phyloP scores from a whole-genome alignment of 1,140 invertebrate genomes.

The Achroia grisella region DNA sequence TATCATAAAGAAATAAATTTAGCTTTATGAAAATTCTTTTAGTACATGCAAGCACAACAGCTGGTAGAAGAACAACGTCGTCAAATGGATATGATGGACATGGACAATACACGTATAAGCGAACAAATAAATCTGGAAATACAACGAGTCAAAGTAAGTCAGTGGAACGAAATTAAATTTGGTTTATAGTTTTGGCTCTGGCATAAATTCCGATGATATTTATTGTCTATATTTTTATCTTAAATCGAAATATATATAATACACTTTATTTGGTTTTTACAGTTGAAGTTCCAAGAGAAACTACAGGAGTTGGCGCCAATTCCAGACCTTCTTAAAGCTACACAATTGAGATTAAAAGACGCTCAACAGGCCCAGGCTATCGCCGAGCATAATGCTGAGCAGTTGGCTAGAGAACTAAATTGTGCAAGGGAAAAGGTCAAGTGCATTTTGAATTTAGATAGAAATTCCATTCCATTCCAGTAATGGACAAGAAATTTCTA shows the following conservation, averaged over 20 bases:
- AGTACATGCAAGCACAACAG: slow-evolving; percentile 82
- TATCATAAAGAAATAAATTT: not conserved
- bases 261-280: too few relatives aligned
- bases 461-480: too few relatives aligned
- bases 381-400: slow-evolving; percentile 77
- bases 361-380: slow-evolving; percentile 78
- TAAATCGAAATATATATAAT: too few relatives aligned
- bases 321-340: slow-evolving; percentile 82
- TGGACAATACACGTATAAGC: slow-evolving; percentile 83
- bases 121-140: slow-evolving; percentile 86
- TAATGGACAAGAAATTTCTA: too few relatives aligned
- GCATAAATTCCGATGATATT: too few relatives aligned
- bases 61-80: slow-evolving; percentile 82
- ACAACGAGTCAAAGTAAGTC: slow-evolving; percentile 78
- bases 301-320: slow-evolving; percentile 81
- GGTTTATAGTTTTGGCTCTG: too few relatives aligned
- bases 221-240: too few relatives aligned
- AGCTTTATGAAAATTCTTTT: slow-evolving; percentile 5
- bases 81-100: slow-evolving; percentile 82
- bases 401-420: slow-evolving; percentile 75
- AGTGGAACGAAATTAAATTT: too few relatives aligned
- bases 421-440: slow-evolving; percentile 75
- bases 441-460: too few relatives aligned
- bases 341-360: slow-evolving; percentile 82
- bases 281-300: slow-evolving; percentile 82